These are phyloP conservation scores for Andrena minutula DNA, from an alignment of 2,888 invertebrate species.

Conservation along the genomic window DNA sequence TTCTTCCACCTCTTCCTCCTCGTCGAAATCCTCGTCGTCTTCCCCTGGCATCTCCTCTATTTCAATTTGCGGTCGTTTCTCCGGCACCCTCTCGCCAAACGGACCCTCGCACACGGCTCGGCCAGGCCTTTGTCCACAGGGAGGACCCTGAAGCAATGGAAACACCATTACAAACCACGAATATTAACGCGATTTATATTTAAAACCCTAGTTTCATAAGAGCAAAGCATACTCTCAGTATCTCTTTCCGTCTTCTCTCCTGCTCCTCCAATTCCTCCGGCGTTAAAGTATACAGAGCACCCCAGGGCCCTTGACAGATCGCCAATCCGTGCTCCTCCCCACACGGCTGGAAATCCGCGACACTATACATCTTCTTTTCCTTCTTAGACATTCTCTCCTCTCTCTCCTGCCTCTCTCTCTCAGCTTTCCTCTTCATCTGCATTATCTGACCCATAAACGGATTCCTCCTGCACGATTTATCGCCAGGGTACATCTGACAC, in stretches of 20 bases:
- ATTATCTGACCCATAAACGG: conserved; percentile 67
- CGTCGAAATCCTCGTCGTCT: conserved; percentile 61
- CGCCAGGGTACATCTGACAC: conserved; percentile 72
- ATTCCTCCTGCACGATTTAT: conserved; percentile 70
- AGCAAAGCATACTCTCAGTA: conserved; percentile 46
- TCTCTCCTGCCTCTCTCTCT: conserved; percentile 26
- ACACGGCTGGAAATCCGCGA: conserved; percentile 72
- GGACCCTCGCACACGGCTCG: conserved; percentile 72
- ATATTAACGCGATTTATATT: background rate
- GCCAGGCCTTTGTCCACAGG: conserved; percentile 73
- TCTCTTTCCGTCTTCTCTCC: conserved; percentile 61
- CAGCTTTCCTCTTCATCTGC: conserved; percentile 40
- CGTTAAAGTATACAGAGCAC: conserved; percentile 65
- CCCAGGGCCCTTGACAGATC: conserved; percentile 75
- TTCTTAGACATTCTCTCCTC: background rate
- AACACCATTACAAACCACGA: background rate
- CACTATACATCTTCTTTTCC: conserved; percentile 70
- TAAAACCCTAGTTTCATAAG: background rate
- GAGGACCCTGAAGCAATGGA: conserved; percentile 65
- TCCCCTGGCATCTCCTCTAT: conserved; percentile 60
- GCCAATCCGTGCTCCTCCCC: conserved; percentile 75
- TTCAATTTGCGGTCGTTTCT: background rate
- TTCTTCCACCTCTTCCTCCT: conserved; percentile 55
- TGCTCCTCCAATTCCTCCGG: conserved; percentile 70
- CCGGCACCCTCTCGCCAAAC: conserved; percentile 65